phyloP scores from a whole-genome alignment of 2,113 vertebrate species.

The Caracal caracal region DNA sequence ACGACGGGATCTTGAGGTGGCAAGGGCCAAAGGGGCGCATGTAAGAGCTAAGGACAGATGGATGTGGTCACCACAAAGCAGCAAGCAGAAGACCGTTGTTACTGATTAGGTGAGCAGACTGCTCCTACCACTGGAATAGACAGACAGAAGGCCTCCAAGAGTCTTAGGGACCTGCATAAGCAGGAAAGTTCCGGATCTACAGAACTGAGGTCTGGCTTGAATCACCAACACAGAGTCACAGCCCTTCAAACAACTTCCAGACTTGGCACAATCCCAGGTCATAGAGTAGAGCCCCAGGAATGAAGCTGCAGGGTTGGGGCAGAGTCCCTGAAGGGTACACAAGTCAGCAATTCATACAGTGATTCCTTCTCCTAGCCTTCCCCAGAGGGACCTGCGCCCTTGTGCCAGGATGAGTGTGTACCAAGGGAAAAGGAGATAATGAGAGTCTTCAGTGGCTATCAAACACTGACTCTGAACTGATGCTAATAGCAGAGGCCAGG shows the following conservation, averaged over 20 bases:
- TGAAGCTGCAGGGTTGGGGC: background rate
- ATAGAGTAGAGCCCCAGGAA: background rate
- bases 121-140: accelerated
- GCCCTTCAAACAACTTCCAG: background rate
- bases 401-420: accelerated
- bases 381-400: accelerated
- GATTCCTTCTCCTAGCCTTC: background rate
- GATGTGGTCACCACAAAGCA: accelerated
- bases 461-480: background rate
- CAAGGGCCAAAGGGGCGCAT: background rate
- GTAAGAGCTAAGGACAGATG: too few relatives aligned
- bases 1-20: background rate
- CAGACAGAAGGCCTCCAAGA: accelerated
- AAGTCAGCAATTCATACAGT: accelerated
- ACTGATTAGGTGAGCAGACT: accelerated
- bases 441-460: background rate
- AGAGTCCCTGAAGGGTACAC: too few relatives aligned
- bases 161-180: accelerated
- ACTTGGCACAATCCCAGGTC: background rate
- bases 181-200: background rate
- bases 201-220: background rate
- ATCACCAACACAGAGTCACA: background rate
- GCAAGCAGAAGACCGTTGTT: too few relatives aligned
- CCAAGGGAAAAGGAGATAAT: too few relatives aligned
- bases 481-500: too few relatives aligned